Evolutionary conservation across 1,140 invertebrate species (phyloP).

Genomic region (Bombus polaris): DNA sequence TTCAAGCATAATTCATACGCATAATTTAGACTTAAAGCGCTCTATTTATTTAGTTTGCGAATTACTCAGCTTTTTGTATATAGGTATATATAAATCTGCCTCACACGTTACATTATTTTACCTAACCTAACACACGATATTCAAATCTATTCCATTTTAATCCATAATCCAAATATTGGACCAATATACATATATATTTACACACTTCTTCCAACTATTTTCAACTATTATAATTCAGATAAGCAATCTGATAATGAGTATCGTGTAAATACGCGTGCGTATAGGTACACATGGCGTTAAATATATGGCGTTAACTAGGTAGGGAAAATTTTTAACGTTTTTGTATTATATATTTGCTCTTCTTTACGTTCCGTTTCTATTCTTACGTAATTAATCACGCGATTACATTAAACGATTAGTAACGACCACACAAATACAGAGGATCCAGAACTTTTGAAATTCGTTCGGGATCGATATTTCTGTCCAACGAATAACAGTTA

Average conservation of each 20-base stretch:
- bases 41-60: background rate
- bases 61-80: background rate
- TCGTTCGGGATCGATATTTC: background rate
- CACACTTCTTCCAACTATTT: background rate
- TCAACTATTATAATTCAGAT: background rate
- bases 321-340: background rate
- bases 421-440: background rate
- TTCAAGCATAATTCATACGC: background rate
- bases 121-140: background rate
- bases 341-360: background rate
- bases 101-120: background rate
- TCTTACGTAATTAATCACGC: background rate
- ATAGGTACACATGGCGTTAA: no score
- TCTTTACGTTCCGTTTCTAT: background rate
- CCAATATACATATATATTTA: background rate
- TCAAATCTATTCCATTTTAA: background rate
- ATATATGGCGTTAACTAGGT: background rate
- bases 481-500: background rate
- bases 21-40: background rate
- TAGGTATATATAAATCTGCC: background rate
- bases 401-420: background rate
- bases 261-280: no score
- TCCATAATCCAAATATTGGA: background rate
- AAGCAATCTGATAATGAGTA: background rate
- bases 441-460: background rate